Percentiles rank a stretch among this genome's conserved stretches.
Evolutionary conservation across 2,888 invertebrate genomes (phyloP).

Genomic region (Papilio demoleus): DNA sequence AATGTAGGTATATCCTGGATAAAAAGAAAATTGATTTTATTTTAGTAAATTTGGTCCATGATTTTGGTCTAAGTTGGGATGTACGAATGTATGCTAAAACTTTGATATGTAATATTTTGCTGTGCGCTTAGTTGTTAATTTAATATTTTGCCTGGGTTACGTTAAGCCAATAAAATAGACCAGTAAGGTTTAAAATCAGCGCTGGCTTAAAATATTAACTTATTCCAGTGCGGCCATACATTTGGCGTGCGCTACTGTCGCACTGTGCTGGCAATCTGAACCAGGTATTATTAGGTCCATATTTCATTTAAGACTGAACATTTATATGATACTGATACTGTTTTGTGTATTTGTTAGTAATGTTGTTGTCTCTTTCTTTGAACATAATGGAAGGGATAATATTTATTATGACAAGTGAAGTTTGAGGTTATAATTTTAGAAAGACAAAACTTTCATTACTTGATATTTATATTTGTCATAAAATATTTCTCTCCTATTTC

Average conservation of each 20-base stretch:
- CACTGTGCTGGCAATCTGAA: too few species aligned
- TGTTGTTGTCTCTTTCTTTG: too few species aligned
- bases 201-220: too few species aligned
- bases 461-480: background rate
- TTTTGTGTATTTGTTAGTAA: conserved; percentile 53
- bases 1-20: too few species aligned
- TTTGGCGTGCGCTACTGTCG: too few species aligned
- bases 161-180: too few species aligned
- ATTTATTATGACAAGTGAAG: too few species aligned
- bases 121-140: background rate
- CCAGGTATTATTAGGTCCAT: conserved; percentile 47
- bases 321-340: conserved; percentile 54
- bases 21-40: background rate
- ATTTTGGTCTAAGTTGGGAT: background rate
- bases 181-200: too few species aligned
- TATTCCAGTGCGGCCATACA: too few species aligned
- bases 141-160: too few species aligned
- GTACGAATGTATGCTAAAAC: conserved; percentile 1
- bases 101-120: conserved; percentile 3
- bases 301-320: conserved; percentile 76
- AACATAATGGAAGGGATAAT: too few species aligned
- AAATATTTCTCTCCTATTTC: background rate
- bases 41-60: background rate
- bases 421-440: conserved; percentile 19
- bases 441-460: conserved; percentile 51